Evolutionary conservation across 2,797 vertebrate species (phyloP).

Genomic region (Cyclura pinguis): DNA sequence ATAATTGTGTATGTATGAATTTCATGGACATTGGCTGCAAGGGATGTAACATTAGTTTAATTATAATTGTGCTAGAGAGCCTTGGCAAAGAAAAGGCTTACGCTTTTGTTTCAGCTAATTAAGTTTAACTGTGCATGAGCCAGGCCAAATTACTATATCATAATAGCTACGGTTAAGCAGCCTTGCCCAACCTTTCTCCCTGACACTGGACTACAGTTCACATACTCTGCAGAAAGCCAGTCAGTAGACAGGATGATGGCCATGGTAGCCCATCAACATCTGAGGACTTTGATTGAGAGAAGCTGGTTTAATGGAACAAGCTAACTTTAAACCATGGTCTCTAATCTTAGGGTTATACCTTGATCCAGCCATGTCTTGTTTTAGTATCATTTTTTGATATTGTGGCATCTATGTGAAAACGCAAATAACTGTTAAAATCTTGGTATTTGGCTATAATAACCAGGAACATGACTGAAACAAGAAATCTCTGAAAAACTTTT

Average conservation of each 20-base stretch:
- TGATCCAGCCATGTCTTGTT: neutral
- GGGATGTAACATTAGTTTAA: too few species aligned
- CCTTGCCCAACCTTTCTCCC: neutral
- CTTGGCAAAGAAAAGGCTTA: neutral
- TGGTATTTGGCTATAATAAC: neutral
- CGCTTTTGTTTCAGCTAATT: neutral
- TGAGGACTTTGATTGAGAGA: too few species aligned
- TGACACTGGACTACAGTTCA: neutral
- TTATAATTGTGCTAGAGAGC: too few species aligned
- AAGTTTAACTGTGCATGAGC: neutral
- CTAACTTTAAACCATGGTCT: neutral
- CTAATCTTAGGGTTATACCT: neutral
- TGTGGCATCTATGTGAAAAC: neutral
- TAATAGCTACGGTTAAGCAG: neutral
- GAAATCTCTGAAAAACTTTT: accelerated
- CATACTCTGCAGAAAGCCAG: neutral
- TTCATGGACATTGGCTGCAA: too few species aligned
- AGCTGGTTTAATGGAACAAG: neutral
- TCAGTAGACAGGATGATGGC: too few species aligned
- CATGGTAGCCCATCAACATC: neutral
- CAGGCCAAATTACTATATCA: neutral
- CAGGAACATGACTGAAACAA: slow-evolving; percentile 27
- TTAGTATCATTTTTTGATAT: neutral
- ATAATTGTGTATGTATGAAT: too few species aligned
- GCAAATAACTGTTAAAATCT: slow-evolving; percentile 4